phyloP scores from a whole-genome alignment of 2,113 vertebrate genomes.

The Scalopus aquaticus region DNA sequence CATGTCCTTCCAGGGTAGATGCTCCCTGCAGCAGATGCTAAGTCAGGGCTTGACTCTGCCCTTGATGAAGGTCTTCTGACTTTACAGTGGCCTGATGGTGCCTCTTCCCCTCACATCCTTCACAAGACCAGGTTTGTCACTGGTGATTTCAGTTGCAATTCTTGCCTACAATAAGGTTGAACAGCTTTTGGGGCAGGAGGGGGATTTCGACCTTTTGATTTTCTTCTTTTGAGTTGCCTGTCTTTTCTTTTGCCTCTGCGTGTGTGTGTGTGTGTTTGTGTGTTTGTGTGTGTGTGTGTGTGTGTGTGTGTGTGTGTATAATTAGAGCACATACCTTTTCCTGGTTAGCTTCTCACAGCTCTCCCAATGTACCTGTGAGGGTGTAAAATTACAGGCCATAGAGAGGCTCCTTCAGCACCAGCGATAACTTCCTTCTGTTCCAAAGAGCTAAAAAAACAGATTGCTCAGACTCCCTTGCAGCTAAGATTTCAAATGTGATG shows the following conservation, averaged over 20 bases:
- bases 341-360: neutral
- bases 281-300: too few species aligned
- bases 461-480: constrained; percentile 11
- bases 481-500: neutral
- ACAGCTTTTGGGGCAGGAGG: neutral
- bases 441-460: neutral
- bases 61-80: neutral
- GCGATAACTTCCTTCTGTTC: neutral
- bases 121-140: neutral
- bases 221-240: neutral
- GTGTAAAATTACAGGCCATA: neutral
- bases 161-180: neutral
- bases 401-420: neutral
- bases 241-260: neutral
- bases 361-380: neutral
- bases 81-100: neutral
- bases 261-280: too few species aligned
- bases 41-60: neutral
- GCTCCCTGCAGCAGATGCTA: neutral
- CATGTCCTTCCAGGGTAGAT: neutral
- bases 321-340: neutral
- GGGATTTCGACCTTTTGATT: neutral
- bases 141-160: neutral
- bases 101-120: neutral
- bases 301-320: too few species aligned